These are phyloP conservation scores for Torymus auratus DNA, from an alignment of 2,888 invertebrate species.

Conservation along the genomic window DNA sequence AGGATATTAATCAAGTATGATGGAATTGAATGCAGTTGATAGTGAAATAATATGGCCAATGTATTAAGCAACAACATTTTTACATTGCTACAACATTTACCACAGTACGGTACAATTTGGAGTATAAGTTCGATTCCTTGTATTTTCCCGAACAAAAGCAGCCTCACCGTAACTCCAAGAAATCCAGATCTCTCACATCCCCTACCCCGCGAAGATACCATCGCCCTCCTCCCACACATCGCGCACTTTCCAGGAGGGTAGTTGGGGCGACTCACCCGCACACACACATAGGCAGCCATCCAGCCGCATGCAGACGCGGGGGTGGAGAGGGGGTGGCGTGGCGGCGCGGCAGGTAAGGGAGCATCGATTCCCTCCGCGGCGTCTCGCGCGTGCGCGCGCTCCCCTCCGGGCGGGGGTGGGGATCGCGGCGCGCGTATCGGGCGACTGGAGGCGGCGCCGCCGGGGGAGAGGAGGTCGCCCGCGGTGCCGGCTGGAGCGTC, in stretches of 20 bases:
- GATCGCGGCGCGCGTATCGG: conserved; percentile 48
- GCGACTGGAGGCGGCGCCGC: conserved; percentile 60
- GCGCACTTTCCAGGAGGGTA: background rate
- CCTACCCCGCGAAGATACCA: background rate
- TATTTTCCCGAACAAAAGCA: no score
- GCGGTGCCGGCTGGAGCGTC: conserved; percentile 35
- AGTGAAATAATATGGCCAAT: no score
- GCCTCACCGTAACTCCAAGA: no score
- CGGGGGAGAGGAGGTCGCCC: conserved; percentile 62
- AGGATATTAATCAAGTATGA: no score
- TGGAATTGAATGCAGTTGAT: no score
- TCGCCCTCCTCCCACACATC: background rate
- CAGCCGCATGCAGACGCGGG: background rate
- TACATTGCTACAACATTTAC: no score
- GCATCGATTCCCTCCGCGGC: conserved; percentile 67
- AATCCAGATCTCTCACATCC: no score
- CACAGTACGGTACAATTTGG: no score
- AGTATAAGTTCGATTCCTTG: no score
- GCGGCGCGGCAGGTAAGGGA: conserved; percentile 59
- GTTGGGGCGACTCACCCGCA: no score
- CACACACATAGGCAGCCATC: background rate
- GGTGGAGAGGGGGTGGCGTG: no score
- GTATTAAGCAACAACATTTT: no score
- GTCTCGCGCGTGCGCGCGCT: conserved; percentile 67
- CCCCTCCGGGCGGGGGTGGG: conserved; percentile 14